A percentile compares a stretch with the other conserved stretches of the same genome.
Conservation (phyloP, 2,113 vertebrate species). For the Pteropus alecto region DNA sequence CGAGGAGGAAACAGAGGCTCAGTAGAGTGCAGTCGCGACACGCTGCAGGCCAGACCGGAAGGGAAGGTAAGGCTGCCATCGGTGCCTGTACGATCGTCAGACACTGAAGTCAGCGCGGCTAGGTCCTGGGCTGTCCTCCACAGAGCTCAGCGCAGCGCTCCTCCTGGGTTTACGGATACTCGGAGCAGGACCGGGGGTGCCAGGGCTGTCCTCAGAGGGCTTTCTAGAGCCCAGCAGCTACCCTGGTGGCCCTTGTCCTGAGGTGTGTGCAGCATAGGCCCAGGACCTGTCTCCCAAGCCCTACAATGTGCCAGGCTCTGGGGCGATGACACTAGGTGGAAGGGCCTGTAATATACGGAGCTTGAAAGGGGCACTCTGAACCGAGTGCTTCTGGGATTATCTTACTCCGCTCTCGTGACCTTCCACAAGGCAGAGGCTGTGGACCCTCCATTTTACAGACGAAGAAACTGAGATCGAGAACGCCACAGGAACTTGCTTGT, state of each 20-base stretch:
- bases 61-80: not conserved
- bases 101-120: not conserved
- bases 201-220: not conserved
- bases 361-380: not conserved
- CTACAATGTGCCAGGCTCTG: not conserved
- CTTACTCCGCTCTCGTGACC: not conserved
- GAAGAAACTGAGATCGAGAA: not conserved
- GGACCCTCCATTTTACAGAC: not conserved
- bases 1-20: not conserved
- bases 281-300: not conserved
- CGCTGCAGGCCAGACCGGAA: not conserved
- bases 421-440: not conserved
- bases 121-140: not conserved
- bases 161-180: not conserved
- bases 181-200: not conserved
- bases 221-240: not conserved
- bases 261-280: not conserved
- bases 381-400: not conserved
- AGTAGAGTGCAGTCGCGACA: not conserved
- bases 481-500: not conserved
- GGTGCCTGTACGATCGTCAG: not conserved
- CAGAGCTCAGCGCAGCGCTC: too few species aligned
- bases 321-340: not conserved
- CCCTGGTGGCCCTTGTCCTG: not conserved
- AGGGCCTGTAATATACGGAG: not conserved